Evolutionary conservation across 2,113 vertebrate species (phyloP).

Genomic region (Ptyas mucosa): DNA sequence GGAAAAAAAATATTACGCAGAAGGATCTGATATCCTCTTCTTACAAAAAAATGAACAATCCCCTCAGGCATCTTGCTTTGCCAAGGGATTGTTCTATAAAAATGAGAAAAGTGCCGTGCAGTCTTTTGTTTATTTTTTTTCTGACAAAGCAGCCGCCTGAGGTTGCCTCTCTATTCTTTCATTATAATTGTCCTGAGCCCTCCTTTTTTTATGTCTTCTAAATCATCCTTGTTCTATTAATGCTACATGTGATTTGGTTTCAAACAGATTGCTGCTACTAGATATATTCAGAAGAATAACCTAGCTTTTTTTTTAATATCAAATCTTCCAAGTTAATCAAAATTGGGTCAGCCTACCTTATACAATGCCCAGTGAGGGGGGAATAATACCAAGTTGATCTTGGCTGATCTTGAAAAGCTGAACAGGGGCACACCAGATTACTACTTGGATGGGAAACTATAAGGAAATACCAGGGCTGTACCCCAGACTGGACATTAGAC

Average conservation of each 20-base stretch:
- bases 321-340: not conserved
- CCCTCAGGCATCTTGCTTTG: not conserved
- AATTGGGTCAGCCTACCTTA: not conserved
- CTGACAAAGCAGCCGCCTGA: not conserved
- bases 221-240: not conserved
- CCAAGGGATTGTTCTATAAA: not conserved
- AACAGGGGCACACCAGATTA: not conserved
- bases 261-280: not conserved
- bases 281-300: not conserved
- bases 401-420: not conserved
- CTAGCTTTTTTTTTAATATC: not conserved
- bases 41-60: not conserved
- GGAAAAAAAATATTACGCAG: not conserved
- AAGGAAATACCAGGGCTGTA: not conserved
- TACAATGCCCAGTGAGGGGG: not conserved
- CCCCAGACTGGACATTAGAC: not conserved
- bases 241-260: not conserved
- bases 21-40: not conserved
- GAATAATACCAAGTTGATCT: not conserved
- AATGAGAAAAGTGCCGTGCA: not conserved
- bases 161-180: not conserved
- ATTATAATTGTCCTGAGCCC: not conserved
- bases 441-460: not conserved
- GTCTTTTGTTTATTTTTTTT: not conserved
- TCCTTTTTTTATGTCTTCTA: not conserved